Conservation (phyloP, 1,140 invertebrate genomes). For the Drosophila rhopaloa region DNA sequence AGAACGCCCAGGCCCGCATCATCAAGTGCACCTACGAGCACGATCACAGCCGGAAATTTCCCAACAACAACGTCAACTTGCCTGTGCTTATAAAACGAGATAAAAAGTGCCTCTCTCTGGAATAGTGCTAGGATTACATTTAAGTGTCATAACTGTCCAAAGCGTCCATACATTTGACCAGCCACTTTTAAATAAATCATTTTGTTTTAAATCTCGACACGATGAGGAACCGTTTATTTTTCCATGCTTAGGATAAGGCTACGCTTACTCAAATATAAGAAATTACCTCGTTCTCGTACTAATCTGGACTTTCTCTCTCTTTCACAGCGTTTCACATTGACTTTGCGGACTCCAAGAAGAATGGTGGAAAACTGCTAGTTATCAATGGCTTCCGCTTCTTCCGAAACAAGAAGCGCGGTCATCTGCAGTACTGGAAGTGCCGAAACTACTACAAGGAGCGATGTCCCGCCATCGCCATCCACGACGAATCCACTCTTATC, state of each 20-base stretch:
- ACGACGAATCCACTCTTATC: slow-evolving; percentile 77
- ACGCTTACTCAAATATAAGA: background rate
- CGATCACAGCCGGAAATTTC: slow-evolving; percentile 74
- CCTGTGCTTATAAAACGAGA: slow-evolving; percentile 36
- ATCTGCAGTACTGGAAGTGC: slow-evolving; percentile 84
- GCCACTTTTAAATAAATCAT: slow-evolving; percentile 35
- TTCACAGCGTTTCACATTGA: slow-evolving; percentile 76
- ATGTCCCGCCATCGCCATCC: slow-evolving; percentile 83
- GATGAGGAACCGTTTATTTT: slow-evolving; percentile 9
- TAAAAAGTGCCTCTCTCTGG: slow-evolving; percentile 29
- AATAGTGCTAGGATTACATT: slow-evolving; percentile 32
- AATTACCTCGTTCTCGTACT: slow-evolving; percentile 21
- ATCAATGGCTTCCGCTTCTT: slow-evolving; percentile 84
- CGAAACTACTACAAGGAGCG: slow-evolving; percentile 83
- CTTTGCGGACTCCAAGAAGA: slow-evolving; percentile 83
- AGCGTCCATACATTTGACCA: slow-evolving; percentile 5
- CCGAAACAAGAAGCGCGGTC: slow-evolving; percentile 81
- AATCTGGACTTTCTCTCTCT: slow-evolving; percentile 32
- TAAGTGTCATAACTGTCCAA: slow-evolving; percentile 34
- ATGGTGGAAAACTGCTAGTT: slow-evolving; percentile 81
- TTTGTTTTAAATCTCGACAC: slow-evolving; percentile 17
- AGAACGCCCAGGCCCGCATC: slow-evolving; percentile 54
- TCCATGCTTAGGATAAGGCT: slow-evolving; percentile 1
- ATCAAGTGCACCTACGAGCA: slow-evolving; percentile 75
- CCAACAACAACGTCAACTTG: slow-evolving; percentile 25